Evolutionary conservation across 2,888 invertebrate species (phyloP), one percentile per base, ranked within the genome.

Genomic region (Pterostichus madidus): DNA sequence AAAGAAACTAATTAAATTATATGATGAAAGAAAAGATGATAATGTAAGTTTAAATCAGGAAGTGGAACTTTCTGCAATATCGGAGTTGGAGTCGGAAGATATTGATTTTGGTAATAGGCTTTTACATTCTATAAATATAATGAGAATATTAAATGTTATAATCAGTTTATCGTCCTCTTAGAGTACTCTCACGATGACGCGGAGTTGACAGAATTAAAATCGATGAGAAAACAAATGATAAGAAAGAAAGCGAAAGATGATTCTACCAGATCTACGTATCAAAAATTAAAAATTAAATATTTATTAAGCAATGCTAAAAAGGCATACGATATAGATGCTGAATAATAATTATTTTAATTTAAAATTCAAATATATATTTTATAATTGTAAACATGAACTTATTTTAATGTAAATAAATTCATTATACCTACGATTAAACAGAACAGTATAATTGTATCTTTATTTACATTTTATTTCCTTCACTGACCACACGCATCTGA

Each of bases 241-340:
- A 64, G 8, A 39, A 46, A 44, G 49, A 46, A 64, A 44, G 64
- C 11, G 31, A 17, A n/a, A 31, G 49, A 49, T 31, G 61, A 79
- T 64, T 8, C 35, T 13, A 44, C 31, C 10, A 64, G 64, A 79
- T 61, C 79, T n/a, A 11, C n/a, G 8, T 79, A 61, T 49, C 39
- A 79, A 5, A 79, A 59, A 49, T 11, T 49, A 24, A 79, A 64
- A 79, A 79, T 79, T 32, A 64, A 64, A 49, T 79, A 49, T 49
- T 79, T 79, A 61, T 32, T 79, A 61, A 64, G 3, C 0, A 32
- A 64, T 15, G 79, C 79, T 6, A 79, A 79, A 61, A 44, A 32
- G 24, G 46, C 49, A n/a, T 44, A 44, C 13, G 64, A 44, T 6
- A 13, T 11, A 11, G 35, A 35, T n/a, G n/a, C n/a, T 1, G 64